phyloP scores from a whole-genome alignment of 2,113 vertebrate species.

The Pachycephala philippinensis region DNA sequence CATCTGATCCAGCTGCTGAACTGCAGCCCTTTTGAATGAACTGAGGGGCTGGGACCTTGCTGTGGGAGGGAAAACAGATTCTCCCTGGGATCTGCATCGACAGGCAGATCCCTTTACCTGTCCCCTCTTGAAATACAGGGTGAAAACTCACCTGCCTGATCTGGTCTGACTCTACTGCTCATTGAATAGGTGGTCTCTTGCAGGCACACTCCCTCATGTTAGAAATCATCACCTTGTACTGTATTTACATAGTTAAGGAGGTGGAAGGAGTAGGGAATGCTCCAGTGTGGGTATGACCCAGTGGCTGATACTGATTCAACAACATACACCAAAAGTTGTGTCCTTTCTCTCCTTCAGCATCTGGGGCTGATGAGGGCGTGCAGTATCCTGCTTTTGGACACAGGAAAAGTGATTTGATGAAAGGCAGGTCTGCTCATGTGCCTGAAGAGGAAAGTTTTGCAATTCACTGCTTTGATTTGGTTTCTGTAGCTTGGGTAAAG shows the following conservation, averaged over 20 bases:
- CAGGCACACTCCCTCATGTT: background rate
- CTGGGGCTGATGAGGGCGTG: background rate
- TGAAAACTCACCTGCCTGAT: background rate
- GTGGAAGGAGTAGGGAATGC: background rate
- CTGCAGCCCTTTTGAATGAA: background rate
- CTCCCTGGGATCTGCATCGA: background rate
- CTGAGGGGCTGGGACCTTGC: background rate
- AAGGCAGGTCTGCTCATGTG: background rate
- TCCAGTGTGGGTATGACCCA: background rate
- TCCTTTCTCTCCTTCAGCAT: background rate
- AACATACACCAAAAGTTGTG: rapidly evolving
- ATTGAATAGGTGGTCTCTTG: background rate
- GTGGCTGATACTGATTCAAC: background rate
- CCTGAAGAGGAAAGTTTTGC: background rate
- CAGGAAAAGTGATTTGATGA: background rate
- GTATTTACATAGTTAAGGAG: background rate
- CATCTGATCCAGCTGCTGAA: background rate
- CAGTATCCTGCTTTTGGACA: background rate
- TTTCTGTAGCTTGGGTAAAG: background rate
- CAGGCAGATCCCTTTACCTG: background rate
- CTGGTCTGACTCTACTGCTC: background rate
- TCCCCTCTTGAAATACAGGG: background rate
- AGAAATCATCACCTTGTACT: background rate
- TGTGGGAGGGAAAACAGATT: background rate
- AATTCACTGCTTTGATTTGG: background rate